These are phyloP conservation scores for Barypeithes pellucidus DNA, from an alignment of 2,888 invertebrate species.

Conservation along the genomic window DNA sequence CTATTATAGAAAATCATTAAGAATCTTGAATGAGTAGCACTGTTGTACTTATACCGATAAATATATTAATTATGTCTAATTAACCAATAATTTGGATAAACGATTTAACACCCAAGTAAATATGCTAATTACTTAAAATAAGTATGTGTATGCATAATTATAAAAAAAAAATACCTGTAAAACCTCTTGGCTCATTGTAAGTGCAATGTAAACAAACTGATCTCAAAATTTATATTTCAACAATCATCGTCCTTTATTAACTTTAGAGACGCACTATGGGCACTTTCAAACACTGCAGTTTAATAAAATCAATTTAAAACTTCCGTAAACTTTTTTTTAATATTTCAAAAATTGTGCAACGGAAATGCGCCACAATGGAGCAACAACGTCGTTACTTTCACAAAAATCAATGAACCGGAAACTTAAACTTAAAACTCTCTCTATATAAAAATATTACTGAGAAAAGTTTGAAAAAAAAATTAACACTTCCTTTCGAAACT, in stretches of 20 bases:
- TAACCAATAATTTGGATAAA: constrained; percentile 28
- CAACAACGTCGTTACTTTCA: constrained; percentile 38
- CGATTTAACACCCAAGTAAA: constrained; percentile 10
- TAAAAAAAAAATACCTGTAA: constrained; percentile 40
- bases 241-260: constrained; percentile 5
- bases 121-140: background rate
- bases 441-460: background rate
- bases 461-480: background rate
- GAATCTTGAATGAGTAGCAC: too few species aligned
- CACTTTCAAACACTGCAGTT: constrained; percentile 53
- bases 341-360: constrained; percentile 71
- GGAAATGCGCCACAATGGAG: constrained; percentile 70
- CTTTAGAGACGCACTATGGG: constrained; percentile 4
- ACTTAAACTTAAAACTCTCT: constrained; percentile 17
- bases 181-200: constrained; percentile 49
- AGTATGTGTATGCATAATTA: background rate
- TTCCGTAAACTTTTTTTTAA: constrained; percentile 68
- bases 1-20: too few species aligned
- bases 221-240: constrained; percentile 23
- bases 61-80: constrained; percentile 11
- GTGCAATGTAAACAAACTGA: constrained; percentile 16
- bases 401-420: constrained; percentile 44
- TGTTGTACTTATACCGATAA: background rate
- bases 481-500: constrained; percentile 5
- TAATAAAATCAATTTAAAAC: constrained; percentile 74